Evolutionary conservation across 2,797 vertebrate genomes (phyloP).

Genomic region (Halcyon leucocephala): DNA sequence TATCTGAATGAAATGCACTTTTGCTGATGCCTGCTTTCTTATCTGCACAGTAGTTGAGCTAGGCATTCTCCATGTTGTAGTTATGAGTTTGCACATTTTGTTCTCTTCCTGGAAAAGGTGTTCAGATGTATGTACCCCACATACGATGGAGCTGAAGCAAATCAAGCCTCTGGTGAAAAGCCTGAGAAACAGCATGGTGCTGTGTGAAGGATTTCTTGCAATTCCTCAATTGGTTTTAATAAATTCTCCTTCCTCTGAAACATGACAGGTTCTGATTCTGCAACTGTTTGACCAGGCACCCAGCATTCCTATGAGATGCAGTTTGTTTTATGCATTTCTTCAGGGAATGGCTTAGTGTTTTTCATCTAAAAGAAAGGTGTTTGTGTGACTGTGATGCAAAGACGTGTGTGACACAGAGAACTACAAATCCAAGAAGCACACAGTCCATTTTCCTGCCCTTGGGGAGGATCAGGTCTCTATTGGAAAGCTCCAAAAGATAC

Average conservation of each 20-base stretch:
- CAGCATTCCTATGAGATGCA: neutral
- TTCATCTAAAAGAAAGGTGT: neutral
- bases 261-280: neutral
- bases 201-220: neutral
- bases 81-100: constrained; percentile 36
- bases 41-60: constrained; percentile 19
- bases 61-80: neutral
- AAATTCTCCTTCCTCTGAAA: neutral
- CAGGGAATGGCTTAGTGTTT: neutral
- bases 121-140: neutral
- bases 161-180: neutral
- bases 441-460: neutral
- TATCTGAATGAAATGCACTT: constrained; percentile 52
- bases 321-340: neutral
- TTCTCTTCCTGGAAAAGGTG: constrained; percentile 9
- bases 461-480: neutral
- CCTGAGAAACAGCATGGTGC: neutral
- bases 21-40: constrained; percentile 26
- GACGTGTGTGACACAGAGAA: neutral
- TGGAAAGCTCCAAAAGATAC: neutral
- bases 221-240: neutral
- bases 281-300: neutral
- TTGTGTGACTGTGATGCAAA: neutral
- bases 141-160: neutral
- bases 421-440: neutral